Evolutionary conservation across 2,797 vertebrate genomes (phyloP).

Genomic region (Podarcis lilfordi): DNA sequence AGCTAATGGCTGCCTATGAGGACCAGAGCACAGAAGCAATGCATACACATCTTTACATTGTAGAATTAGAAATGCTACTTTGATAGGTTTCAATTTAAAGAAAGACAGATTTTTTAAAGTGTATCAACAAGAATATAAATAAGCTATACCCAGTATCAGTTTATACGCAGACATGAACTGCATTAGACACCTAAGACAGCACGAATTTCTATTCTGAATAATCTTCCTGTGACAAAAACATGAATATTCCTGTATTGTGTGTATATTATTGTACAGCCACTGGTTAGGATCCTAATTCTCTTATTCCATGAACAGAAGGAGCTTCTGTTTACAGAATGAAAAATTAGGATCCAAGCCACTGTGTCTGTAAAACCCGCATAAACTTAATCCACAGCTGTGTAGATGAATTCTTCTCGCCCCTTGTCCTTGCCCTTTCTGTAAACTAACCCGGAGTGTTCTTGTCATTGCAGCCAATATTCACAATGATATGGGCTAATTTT

Average conservation of each 20-base stretch:
- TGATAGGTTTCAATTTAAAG: not conserved
- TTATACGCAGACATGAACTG: not conserved
- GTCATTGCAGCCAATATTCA: too few species aligned
- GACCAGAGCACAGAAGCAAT: conserved; percentile 1
- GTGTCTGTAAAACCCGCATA: not conserved
- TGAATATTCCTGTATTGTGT: not conserved
- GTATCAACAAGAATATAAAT: not conserved
- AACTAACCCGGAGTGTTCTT: not conserved
- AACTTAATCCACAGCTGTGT: not conserved
- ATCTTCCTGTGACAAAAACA: not conserved
- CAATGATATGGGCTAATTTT: not conserved
- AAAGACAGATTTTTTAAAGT: not conserved
- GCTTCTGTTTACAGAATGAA: not conserved
- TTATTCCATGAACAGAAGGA: not conserved
- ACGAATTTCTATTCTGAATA: not conserved
- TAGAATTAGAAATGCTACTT: conserved; percentile 2
- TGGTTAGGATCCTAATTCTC: not conserved
- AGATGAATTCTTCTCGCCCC: not conserved
- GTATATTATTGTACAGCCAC: not conserved
- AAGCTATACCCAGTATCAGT: not conserved
- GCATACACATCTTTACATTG: not conserved
- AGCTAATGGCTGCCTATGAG: not conserved
- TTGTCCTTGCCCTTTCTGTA: not conserved
- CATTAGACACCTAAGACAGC: not conserved
- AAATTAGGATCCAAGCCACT: not conserved